These are phyloP conservation scores for Dasysyrphus tricinctus DNA, from an alignment of 2,888 invertebrate genomes.

Conservation along the genomic window DNA sequence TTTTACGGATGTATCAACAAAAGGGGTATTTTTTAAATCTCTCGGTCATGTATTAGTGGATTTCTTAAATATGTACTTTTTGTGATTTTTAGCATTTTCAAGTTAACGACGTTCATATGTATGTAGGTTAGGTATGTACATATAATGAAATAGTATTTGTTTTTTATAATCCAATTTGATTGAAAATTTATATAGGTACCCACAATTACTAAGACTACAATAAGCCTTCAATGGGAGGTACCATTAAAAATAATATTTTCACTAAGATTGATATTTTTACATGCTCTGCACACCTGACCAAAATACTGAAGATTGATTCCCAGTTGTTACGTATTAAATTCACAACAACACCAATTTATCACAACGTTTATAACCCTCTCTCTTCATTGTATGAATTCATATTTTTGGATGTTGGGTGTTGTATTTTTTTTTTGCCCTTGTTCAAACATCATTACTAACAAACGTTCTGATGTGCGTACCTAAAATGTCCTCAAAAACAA, in stretches of 20 bases:
- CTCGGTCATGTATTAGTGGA: too few species aligned
- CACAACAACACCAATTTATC: background rate
- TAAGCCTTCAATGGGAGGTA: background rate
- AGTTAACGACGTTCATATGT: too few species aligned
- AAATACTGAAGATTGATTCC: background rate
- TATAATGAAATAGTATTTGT: too few species aligned
- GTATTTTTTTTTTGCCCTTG: conserved; percentile 14
- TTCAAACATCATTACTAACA: conserved; percentile 57
- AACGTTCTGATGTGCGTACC: conserved; percentile 49
- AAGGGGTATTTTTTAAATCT: too few species aligned
- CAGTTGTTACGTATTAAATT: background rate
- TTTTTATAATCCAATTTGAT: too few species aligned
- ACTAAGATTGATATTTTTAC: background rate
- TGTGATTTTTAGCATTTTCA: too few species aligned
- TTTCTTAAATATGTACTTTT: too few species aligned
- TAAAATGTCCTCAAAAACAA: conserved; percentile 57
- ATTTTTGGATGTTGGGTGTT: conserved; percentile 5
- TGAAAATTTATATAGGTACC: too few species aligned
- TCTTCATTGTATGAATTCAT: background rate
- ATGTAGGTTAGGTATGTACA: too few species aligned
- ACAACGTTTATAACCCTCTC: conserved; percentile 21
- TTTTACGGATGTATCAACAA: too few species aligned
- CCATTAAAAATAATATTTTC: background rate
- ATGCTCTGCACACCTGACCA: conserved; percentile 4
- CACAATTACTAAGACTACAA: too few species aligned